Percentiles rank a stretch among this genome's conserved stretches.
These are phyloP conservation scores for Monomorium pharaonis DNA, from an alignment of 1,140 invertebrate genomes.

Conservation along the genomic window DNA sequence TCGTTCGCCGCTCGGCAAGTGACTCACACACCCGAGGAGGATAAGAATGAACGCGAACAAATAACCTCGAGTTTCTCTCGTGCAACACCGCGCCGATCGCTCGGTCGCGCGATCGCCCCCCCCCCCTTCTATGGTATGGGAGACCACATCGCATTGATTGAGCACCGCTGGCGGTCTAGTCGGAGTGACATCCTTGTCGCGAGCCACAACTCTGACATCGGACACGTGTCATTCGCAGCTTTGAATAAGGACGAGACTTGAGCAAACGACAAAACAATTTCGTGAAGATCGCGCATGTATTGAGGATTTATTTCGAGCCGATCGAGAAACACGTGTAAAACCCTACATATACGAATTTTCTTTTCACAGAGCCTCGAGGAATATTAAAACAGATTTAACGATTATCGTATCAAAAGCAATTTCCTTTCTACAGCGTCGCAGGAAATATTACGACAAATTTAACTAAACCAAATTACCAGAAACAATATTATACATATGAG, in stretches of 20 bases:
- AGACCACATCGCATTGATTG: neutral
- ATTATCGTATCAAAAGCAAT: neutral
- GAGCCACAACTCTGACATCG: neutral
- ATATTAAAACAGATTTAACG: neutral
- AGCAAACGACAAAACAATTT: constrained; percentile 42
- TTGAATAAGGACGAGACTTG: constrained; percentile 49
- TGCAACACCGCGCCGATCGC: neutral
- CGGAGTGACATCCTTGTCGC: constrained; percentile 50
- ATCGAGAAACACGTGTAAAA: neutral
- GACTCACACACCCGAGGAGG: constrained; percentile 68
- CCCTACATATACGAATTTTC: neutral
- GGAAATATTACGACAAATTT: neutral
- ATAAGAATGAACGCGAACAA: constrained; percentile 72
- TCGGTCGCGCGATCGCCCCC: constrained; percentile 2
- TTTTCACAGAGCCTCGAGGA: neutral
- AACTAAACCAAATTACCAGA: neutral
- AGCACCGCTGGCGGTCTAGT: constrained; percentile 50
- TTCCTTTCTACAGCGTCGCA: neutral
- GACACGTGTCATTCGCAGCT: constrained; percentile 60
- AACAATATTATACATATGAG: neutral
- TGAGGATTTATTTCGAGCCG: neutral
- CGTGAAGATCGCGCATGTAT: neutral
- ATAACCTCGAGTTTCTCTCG: constrained; percentile 65
- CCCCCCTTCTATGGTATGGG: neutral
- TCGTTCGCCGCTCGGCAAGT: constrained; percentile 64